These are phyloP conservation scores for Xestia sexstrigata DNA, from an alignment of 2,888 invertebrate genomes.

Conservation along the genomic window DNA sequence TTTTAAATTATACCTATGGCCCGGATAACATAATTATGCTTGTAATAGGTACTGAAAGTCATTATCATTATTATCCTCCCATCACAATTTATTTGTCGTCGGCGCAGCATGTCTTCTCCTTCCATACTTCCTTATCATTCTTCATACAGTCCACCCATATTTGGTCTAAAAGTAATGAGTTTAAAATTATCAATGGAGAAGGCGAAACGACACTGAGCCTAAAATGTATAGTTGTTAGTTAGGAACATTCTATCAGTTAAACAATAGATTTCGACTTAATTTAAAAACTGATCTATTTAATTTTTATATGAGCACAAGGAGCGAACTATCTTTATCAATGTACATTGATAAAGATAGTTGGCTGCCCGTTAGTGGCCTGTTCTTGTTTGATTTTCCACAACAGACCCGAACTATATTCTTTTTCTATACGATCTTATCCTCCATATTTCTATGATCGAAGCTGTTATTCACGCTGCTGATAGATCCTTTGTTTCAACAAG, in stretches of 20 bases:
- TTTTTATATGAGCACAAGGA: background rate
- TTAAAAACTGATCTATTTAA: background rate
- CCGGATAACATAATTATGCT: no score
- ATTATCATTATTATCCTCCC: no score
- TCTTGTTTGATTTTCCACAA: background rate
- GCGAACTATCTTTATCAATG: background rate
- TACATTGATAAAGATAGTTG: no score
- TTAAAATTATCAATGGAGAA: background rate
- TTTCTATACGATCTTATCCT: background rate
- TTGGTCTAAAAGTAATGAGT: background rate
- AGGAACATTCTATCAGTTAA: no score
- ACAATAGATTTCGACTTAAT: background rate
- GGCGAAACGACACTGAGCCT: background rate
- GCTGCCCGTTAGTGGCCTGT: no score
- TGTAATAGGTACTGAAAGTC: no score
- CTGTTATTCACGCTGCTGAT: constrained; percentile 27
- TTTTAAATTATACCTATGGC: background rate
- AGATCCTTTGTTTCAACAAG: constrained; percentile 43
- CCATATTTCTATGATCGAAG: constrained; percentile 25
- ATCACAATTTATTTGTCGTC: no score
- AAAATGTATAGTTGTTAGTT: background rate
- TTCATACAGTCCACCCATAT: no score
- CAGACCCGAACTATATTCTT: background rate
- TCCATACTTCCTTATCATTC: no score
- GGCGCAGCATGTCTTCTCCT: no score